Percentiles rank a stretch among this genome's conserved stretches.
Evolutionary conservation across 2,113 vertebrate genomes (phyloP).

Genomic region (Ploceus nigricollis): DNA sequence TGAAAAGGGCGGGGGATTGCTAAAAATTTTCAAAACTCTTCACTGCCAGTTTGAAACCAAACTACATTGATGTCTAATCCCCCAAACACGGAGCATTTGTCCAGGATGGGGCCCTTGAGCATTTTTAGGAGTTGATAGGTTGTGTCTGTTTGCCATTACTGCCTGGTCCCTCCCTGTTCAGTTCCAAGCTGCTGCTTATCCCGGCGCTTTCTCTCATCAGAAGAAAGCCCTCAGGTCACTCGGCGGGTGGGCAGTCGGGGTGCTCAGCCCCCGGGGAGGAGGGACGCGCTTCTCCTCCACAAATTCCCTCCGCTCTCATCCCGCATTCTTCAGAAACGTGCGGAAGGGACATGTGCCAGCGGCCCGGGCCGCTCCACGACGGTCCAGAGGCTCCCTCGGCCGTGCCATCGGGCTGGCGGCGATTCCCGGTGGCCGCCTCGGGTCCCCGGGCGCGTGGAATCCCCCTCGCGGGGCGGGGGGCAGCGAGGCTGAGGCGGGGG

Average conservation of each 20-base stretch:
- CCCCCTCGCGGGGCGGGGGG: neutral
- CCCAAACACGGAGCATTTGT: neutral
- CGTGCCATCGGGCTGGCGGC: neutral
- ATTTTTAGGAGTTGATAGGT: constrained; percentile 9
- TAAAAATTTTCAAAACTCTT: neutral
- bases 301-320: neutral
- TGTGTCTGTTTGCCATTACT: constrained; percentile 46
- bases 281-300: neutral
- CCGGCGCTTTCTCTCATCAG: neutral
- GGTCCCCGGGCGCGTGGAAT: neutral
- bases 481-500: neutral
- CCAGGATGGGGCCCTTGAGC: constrained; percentile 35
- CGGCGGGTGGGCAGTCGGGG: neutral
- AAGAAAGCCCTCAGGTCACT: neutral
- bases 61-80: neutral
- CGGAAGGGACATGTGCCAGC: neutral
- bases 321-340: neutral
- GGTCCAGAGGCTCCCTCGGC: neutral
- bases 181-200: neutral
- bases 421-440: neutral
- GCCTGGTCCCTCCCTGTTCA: constrained; percentile 18
- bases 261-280: neutral
- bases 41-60: neutral
- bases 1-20: neutral
- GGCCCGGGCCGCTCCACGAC: neutral